These are phyloP conservation scores for Homalodisca vitripennis DNA, from an alignment of 1,140 invertebrate species.

Conservation along the genomic window DNA sequence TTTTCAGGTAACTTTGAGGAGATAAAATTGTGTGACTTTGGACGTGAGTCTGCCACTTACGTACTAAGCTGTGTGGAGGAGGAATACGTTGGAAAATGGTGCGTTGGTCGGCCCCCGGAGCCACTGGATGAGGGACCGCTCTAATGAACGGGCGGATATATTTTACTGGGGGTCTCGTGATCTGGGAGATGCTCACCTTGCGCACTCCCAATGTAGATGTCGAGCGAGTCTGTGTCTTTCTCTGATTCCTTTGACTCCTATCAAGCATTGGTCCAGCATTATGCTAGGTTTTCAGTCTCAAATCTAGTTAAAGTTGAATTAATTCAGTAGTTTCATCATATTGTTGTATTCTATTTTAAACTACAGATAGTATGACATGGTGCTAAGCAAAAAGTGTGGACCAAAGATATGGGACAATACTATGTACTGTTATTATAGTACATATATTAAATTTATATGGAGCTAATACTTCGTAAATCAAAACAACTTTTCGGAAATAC, in stretches of 20 bases:
- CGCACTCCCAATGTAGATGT: constrained; percentile 59
- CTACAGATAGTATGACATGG: not conserved
- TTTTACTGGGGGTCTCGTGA: constrained; percentile 73
- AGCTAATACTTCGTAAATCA: too few relatives aligned
- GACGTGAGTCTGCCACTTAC: constrained; percentile 64
- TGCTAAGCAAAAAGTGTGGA: not conserved
- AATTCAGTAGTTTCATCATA: constrained; percentile 23
- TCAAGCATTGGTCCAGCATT: constrained; percentile 38
- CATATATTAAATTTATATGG: too few relatives aligned
- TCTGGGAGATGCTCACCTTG: constrained; percentile 81
- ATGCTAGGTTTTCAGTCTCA: not conserved
- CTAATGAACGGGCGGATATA: constrained; percentile 72
- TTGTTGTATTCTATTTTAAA: constrained; percentile 16
- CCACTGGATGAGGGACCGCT: constrained; percentile 56
- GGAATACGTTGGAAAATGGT: constrained; percentile 55
- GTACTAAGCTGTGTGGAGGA: constrained; percentile 52
- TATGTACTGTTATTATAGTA: too few relatives aligned
- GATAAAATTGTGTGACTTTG: constrained; percentile 85
- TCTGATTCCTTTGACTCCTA: constrained; percentile 41
- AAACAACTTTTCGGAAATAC: too few relatives aligned
- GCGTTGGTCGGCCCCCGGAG: constrained; percentile 78
- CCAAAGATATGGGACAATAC: not conserved
- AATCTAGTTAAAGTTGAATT: not conserved
- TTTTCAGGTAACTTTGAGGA: constrained; percentile 67
- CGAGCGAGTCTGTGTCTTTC: constrained; percentile 42